Evolutionary conservation across 1,140 invertebrate species (phyloP), one percentile per base, ranked within the genome.

Genomic region (Brachionus koreanus): DNA sequence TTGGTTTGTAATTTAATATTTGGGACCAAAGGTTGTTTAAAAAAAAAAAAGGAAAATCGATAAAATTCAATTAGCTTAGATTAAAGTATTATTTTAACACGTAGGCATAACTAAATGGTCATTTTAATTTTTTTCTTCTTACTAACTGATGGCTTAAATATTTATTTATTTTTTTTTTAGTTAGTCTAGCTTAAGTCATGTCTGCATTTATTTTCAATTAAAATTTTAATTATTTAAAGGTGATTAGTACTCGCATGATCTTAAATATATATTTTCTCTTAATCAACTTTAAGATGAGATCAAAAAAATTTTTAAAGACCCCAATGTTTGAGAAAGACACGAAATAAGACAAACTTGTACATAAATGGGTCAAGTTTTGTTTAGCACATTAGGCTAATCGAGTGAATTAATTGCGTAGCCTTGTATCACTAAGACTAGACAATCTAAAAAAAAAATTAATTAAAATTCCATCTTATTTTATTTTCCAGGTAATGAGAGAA

Each of bases 221-320:
- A 57, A 57, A 57, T 57, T 57, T 57, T 57, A 57, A 57, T 57
- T 57, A 57, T 57, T 57, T 57, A 57, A 57, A 57, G 49, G 49
- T 57, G 49, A 57, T 57, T 57, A 57, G 49, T 57, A 23, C 16
- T 57, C 49, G 49, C 49, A 57, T 57, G 49, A 57, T 57, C 49
- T 57, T 57, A 57, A 57, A 57, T 57, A 57, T 19, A 57, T 57
- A 23, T 57, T 52, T 57, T 57, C 19, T 57, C 49, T 57, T 57
- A 57, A 57, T 57, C n/a, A 57, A 57, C 49, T 57, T 57, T 57
- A 57, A 57, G 49, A 57, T 57, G 49, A 57, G 49, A 19, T 57
- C 49, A 57, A 57, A 57, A 16, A 23, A 57, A 49, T 19, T 19
- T 52, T 57, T 57, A 57, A 57, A 57, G 49, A 57, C 49, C 3